Conservation (phyloP, 1,140 invertebrate genomes). For the Cylas formicarius region DNA sequence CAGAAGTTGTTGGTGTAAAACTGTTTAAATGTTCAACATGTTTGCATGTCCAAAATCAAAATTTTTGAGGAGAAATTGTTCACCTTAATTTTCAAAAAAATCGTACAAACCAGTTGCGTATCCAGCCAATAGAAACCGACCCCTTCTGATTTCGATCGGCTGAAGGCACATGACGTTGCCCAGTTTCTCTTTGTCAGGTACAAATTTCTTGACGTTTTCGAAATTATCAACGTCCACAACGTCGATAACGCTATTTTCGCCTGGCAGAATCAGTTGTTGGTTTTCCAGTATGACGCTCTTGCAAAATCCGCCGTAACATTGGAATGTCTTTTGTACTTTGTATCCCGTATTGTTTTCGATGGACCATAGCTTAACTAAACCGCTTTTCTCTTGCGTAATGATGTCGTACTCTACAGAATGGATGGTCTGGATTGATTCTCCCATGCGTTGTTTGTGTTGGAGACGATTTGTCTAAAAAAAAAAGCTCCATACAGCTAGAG, state of each 20-base stretch:
- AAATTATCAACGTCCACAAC: conserved; percentile 30
- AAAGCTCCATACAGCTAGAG: neutral
- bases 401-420: conserved; percentile 50
- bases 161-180: conserved; percentile 31
- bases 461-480: conserved; percentile 53
- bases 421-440: conserved; percentile 49
- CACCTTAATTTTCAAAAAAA: too few relatives aligned
- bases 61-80: too few relatives aligned
- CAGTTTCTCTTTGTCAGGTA: conserved; percentile 21
- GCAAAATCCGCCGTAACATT: conserved; percentile 60
- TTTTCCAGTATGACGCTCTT: conserved; percentile 52
- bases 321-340: conserved; percentile 46
- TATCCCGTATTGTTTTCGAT: conserved; percentile 44
- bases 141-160: conserved; percentile 23
- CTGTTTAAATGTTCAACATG: too few relatives aligned
- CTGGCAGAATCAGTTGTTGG: conserved; percentile 48
- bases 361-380: conserved; percentile 57
- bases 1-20: too few relatives aligned
- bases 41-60: too few relatives aligned
- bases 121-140: conserved; percentile 26
- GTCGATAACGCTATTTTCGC: conserved; percentile 55
- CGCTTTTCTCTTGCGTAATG: conserved; percentile 61
- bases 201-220: conserved; percentile 19
- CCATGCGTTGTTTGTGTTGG: conserved; percentile 50
- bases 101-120: conserved; percentile 28